These are phyloP conservation scores for Syngnathus typhle DNA, from an alignment of 2,113 vertebrate genomes.

Conservation along the genomic window DNA sequence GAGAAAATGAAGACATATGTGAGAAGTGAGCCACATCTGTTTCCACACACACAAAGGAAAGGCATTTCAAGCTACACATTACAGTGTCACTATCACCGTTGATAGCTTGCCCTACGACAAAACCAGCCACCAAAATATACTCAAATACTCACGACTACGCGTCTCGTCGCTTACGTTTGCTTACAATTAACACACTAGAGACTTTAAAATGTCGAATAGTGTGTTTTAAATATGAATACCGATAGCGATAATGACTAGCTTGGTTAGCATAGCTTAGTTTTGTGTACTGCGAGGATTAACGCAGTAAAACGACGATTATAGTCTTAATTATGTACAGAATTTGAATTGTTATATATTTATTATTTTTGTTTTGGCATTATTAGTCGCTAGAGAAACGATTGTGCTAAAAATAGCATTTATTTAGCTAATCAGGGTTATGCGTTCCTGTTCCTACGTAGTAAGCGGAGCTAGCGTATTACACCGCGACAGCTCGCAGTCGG, in stretches of 20 bases:
- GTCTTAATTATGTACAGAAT: neutral
- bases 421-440: neutral
- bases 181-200: fast-evolving
- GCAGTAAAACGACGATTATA: neutral
- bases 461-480: conserved; percentile 3
- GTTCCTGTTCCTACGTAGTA: neutral
- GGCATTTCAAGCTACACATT: conserved; percentile 27
- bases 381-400: too few relatives aligned
- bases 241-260: conserved; percentile 47
- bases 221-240: neutral
- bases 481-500: neutral
- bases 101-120: conserved; percentile 39
- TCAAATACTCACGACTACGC: neutral
- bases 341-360: neutral
- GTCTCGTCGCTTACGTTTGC: neutral
- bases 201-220: neutral
- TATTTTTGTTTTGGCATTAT: neutral
- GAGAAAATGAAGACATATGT: neutral
- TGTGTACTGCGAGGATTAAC: neutral
- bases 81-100: conserved; percentile 25
- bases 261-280: conserved; percentile 57
- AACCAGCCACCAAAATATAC: conserved; percentile 6
- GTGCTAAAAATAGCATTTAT: neutral
- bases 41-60: conserved; percentile 53
- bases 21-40: conserved; percentile 1